These are phyloP conservation scores for Mimumesa dahlbomi DNA, from an alignment of 2,888 invertebrate genomes.

Conservation along the genomic window DNA sequence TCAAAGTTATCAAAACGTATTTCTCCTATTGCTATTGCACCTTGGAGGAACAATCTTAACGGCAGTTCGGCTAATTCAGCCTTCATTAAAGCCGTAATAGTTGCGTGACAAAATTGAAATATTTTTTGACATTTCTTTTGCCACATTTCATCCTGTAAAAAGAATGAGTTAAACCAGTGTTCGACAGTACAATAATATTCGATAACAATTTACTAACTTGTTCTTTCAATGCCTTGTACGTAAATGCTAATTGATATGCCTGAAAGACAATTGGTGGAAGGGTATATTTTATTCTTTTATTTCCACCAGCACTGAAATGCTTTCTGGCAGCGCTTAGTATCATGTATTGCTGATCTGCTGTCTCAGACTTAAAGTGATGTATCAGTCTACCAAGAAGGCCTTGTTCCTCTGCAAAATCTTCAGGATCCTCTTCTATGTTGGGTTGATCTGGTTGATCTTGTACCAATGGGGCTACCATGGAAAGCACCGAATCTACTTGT, in stretches of 20 bases:
- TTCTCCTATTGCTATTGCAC: conserved; percentile 95
- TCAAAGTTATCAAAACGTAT: conserved; percentile 97
- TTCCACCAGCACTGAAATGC: conserved; percentile 94
- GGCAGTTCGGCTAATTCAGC: conserved; percentile 97
- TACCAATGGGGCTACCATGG: conserved; percentile 92
- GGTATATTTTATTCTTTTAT: conserved; percentile 92
- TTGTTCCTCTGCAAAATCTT: conserved; percentile 98
- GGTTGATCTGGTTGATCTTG: conserved; percentile 91
- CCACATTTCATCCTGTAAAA: conserved; percentile 94
- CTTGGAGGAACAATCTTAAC: conserved; percentile 95
- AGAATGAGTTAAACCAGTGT: not conserved
- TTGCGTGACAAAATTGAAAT: conserved; percentile 98
- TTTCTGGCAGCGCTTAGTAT: conserved; percentile 94
- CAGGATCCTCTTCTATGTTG: conserved; percentile 87
- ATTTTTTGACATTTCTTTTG: conserved; percentile 99
- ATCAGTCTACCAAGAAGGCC: conserved; percentile 93
- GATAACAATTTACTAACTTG: conserved; percentile 82
- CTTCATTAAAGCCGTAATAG: conserved; percentile 95
- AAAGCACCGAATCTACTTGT: conserved; percentile 89
- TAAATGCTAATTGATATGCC: conserved; percentile 93
- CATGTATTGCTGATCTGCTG: conserved; percentile 93
- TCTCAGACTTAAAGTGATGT: conserved; percentile 90
- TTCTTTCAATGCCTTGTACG: conserved; percentile 88
- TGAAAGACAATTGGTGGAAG: conserved; percentile 97
- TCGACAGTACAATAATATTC: conserved; percentile 4